These are phyloP conservation scores for Nannoperca australis DNA, from an alignment of 2,797 vertebrate genomes.

Conservation along the genomic window DNA sequence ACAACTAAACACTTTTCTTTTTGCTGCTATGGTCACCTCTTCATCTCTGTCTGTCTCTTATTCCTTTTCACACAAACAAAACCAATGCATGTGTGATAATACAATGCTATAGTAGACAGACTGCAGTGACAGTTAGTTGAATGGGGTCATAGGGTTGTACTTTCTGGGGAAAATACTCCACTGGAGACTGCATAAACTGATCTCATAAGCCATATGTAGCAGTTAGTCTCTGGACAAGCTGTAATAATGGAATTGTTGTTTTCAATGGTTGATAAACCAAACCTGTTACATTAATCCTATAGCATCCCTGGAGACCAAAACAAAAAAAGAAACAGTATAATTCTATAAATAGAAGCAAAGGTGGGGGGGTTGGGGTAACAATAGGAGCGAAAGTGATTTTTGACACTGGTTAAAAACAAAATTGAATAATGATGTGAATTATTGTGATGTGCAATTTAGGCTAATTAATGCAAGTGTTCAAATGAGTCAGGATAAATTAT, in stretches of 20 bases:
- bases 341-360: neutral
- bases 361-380: neutral
- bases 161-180: neutral
- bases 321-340: neutral
- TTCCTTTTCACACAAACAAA: slow-evolving; percentile 13
- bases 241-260: slow-evolving; percentile 21
- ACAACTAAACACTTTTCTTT: slow-evolving; percentile 23
- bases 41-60: neutral
- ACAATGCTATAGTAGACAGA: neutral
- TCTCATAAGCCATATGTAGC: slow-evolving; percentile 19
- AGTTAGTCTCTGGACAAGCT: slow-evolving; percentile 4
- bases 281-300: slow-evolving; percentile 17
- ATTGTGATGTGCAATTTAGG: slow-evolving; percentile 29
- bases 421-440: neutral
- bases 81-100: neutral
- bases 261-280: slow-evolving; percentile 9
- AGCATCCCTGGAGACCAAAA: neutral
- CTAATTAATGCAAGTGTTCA: slow-evolving; percentile 32
- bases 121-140: slow-evolving; percentile 22
- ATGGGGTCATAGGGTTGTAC: slow-evolving; percentile 5
- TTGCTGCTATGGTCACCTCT: neutral
- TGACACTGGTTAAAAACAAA: neutral
- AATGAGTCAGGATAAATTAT: slow-evolving; percentile 51
- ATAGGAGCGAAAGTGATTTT: neutral
- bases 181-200: slow-evolving; percentile 19